Conservation (phyloP, 2,797 vertebrate species). For the Rallus crepitans region DNA sequence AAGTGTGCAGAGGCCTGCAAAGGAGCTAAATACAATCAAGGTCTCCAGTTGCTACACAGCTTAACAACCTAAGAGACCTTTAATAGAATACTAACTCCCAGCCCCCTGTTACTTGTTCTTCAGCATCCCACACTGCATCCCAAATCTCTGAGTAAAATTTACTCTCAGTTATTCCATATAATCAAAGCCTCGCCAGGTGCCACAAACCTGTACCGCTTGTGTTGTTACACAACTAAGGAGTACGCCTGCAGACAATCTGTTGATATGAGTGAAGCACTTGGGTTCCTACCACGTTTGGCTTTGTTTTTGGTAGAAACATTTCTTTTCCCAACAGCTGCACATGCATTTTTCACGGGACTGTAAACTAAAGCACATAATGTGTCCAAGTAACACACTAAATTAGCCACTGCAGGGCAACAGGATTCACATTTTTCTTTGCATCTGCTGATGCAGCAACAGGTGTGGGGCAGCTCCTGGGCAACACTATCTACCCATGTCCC, state of each 20-base stretch:
- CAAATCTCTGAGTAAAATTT: not conserved
- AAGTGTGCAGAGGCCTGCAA: not conserved
- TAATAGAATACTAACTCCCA: not conserved
- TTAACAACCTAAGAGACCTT: not conserved
- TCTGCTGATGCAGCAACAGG: not conserved
- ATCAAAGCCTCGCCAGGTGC: accelerated
- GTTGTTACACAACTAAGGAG: not conserved
- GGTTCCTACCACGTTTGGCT: not conserved
- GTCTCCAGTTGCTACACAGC: not conserved
- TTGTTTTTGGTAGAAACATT: not conserved
- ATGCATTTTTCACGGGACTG: not conserved
- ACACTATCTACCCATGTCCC: accelerated
- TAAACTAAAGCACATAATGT: not conserved
- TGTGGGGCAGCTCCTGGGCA: not conserved
- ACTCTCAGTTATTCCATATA: accelerated
- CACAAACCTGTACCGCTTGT: not conserved
- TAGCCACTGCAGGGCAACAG: not conserved
- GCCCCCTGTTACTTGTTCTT: not conserved
- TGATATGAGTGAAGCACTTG: not conserved
- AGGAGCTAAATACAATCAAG: not conserved
- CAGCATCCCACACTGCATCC: not conserved
- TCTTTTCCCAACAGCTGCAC: not conserved
- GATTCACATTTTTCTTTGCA: not conserved
- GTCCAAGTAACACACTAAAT: not conserved
- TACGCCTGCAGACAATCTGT: not conserved